Conservation (phyloP, 2,888 invertebrate species). For the Callimorpha dominula region DNA sequence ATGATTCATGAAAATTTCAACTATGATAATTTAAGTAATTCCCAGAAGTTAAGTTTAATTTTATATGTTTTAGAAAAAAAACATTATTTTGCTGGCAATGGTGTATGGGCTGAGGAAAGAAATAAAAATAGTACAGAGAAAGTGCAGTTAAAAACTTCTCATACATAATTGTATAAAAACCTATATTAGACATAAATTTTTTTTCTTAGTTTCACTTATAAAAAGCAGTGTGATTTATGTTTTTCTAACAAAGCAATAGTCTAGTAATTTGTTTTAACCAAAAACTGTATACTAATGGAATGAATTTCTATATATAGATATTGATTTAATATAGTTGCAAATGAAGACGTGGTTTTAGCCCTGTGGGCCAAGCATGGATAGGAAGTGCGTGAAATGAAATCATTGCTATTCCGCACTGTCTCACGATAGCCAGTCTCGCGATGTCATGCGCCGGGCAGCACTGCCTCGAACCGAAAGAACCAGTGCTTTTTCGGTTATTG, state of each 20-base stretch:
- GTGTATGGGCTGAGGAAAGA: conserved; percentile 80
- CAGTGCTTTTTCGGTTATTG: no score
- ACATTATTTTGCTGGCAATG: conserved; percentile 82
- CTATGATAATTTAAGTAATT: conserved; percentile 61
- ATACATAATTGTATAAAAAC: neutral
- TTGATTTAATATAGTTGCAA: no score
- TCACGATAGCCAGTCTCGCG: no score
- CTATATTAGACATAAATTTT: neutral
- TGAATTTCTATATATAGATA: no score
- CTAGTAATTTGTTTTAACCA: no score
- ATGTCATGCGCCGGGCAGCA: no score
- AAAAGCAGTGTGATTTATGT: neutral
- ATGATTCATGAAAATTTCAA: conserved; percentile 63
- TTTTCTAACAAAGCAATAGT: neutral
- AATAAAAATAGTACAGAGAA: conserved; percentile 46
- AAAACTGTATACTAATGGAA: no score
- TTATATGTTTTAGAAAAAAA: conserved; percentile 79
- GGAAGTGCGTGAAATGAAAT: no score
- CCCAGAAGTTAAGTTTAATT: conserved; percentile 75
- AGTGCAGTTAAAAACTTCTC: conserved; percentile 1
- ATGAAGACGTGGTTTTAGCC: no score
- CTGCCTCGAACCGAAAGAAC: no score
- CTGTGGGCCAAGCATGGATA: no score
- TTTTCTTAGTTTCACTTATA: neutral
- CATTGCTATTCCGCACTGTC: no score